phyloP scores from a whole-genome alignment of 2,888 invertebrate genomes.

The Eledone cirrhosa region DNA sequence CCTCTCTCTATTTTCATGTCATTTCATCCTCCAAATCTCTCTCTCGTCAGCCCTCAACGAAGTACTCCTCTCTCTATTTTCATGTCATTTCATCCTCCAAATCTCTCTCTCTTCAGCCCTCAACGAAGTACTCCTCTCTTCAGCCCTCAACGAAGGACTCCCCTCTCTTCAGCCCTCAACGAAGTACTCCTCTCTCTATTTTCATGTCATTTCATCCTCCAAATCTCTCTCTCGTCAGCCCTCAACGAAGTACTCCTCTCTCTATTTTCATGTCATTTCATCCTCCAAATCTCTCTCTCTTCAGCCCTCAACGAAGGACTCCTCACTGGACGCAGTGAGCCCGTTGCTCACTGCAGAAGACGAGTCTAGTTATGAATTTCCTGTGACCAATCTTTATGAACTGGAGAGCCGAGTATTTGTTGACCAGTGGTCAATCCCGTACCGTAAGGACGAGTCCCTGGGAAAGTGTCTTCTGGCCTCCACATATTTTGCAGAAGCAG shows the following conservation, averaged over 20 bases:
- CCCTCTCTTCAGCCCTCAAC: not conserved
- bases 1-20: no score
- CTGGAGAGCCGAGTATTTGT: slow-evolving; percentile 69
- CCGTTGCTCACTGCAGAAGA: slow-evolving; percentile 47
- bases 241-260: not conserved
- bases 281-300: not conserved
- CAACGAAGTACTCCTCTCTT: not conserved
- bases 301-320: slow-evolving; percentile 32
- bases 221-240: no score
- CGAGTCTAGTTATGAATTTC: slow-evolving; percentile 63
- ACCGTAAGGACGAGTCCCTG: slow-evolving; percentile 69
- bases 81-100: no score
- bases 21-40: not conserved
- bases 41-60: no score
- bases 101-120: no score
- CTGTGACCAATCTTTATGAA: slow-evolving; percentile 68
- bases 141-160: not conserved
- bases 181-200: not conserved
- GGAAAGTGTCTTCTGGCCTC: slow-evolving; percentile 69
- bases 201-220: no score
- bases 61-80: no score
- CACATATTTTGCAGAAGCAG: slow-evolving; percentile 66
- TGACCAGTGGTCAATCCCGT: slow-evolving; percentile 70
- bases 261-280: not conserved
- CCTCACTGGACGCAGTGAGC: slow-evolving; percentile 24